These are phyloP conservation scores for Cynopterus sphinx DNA, from an alignment of 2,797 vertebrate genomes.

Conservation along the genomic window DNA sequence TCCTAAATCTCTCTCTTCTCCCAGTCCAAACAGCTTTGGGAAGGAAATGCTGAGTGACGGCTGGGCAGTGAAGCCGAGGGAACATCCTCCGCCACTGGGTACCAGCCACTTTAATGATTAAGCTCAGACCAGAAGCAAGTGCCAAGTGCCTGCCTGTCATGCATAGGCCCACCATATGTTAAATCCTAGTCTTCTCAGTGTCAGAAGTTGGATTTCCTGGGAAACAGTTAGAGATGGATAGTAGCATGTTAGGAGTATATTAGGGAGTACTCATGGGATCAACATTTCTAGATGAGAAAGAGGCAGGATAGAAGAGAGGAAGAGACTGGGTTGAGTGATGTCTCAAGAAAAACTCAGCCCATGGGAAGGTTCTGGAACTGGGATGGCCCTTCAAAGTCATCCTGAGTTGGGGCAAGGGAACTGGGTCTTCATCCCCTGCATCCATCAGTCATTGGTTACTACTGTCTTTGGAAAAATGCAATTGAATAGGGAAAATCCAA, in stretches of 20 bases:
- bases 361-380: not conserved
- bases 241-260: not conserved
- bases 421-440: not conserved
- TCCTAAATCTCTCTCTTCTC: conserved; percentile 27
- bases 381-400: not conserved
- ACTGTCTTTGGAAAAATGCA: not conserved
- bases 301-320: not conserved
- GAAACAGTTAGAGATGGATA: not conserved
- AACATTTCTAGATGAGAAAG: not conserved
- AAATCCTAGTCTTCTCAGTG: not conserved
- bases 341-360: not conserved
- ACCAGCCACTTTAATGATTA: not conserved
- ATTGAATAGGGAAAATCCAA: not conserved
- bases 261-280: not conserved
- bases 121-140: not conserved
- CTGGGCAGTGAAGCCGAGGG: not conserved
- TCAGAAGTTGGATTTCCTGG: not conserved
- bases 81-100: not conserved
- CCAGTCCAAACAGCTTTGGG: not conserved
- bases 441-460: not conserved
- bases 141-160: not conserved
- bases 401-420: not conserved
- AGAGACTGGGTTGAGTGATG: not conserved
- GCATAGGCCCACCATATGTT: not conserved
- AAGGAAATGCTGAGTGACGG: not conserved